A percentile compares a stretch with the other conserved stretches of the same genome.
Evolutionary conservation across 2,113 vertebrate species (phyloP).

Genomic region (Zapornia atra): DNA sequence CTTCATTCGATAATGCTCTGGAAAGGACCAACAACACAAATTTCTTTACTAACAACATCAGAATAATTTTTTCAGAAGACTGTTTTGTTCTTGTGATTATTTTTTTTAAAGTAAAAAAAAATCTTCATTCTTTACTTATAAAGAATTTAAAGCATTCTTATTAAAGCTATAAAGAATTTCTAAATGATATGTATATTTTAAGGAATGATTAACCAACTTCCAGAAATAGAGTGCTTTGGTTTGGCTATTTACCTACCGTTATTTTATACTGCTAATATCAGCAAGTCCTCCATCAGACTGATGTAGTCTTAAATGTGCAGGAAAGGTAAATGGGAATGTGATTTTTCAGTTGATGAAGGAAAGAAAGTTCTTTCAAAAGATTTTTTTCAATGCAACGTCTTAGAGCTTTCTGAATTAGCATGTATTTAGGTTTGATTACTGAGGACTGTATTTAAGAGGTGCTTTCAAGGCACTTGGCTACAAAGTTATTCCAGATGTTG

Average conservation of each 20-base stretch:
- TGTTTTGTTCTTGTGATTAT: neutral
- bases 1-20: neutral
- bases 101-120: neutral
- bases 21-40: neutral
- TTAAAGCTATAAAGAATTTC: neutral
- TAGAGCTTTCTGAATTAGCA: conserved; percentile 16
- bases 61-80: neutral
- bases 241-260: neutral
- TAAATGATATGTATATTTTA: neutral
- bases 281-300: neutral
- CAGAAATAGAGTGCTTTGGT: neutral
- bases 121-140: neutral
- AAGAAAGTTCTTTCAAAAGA: neutral
- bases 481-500: conserved; percentile 36
- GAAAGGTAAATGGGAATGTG: neutral
- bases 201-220: neutral
- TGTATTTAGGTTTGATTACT: conserved; percentile 22
- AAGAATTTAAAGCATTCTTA: neutral
- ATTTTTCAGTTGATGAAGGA: neutral
- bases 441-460: conserved; percentile 1
- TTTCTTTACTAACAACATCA: neutral
- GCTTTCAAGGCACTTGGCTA: conserved; percentile 37
- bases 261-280: neutral
- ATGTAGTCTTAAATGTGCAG: neutral
- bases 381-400: neutral